Conservation (phyloP, 2,113 vertebrate species). For the Aepyceros melampus region DNA sequence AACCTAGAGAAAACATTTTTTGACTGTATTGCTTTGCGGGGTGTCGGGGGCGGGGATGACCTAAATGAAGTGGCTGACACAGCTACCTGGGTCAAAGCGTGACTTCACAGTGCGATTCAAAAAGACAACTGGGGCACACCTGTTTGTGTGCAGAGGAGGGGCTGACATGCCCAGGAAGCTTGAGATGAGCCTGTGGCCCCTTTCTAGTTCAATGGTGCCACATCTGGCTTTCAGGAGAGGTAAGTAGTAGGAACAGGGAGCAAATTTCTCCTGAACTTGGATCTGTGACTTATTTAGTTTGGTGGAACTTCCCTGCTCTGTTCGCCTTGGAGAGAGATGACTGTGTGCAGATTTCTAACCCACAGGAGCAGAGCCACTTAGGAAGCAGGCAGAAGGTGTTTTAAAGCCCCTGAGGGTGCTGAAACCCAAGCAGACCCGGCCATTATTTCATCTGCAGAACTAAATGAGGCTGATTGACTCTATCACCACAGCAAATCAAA, state of each 20-base stretch:
- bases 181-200: neutral
- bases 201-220: neutral
- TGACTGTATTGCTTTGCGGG: neutral
- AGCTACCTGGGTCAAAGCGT: neutral
- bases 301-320: slow-evolving; percentile 1
- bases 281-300: slow-evolving; percentile 48
- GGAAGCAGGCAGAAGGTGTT: slow-evolving; percentile 25
- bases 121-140: neutral
- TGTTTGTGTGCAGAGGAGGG: neutral
- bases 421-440: slow-evolving; percentile 31
- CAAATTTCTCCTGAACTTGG: neutral
- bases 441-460: slow-evolving; percentile 41
- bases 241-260: neutral
- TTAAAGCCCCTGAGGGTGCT: neutral
- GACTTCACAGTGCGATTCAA: neutral
- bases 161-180: neutral
- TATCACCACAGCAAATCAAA: slow-evolving; percentile 57
- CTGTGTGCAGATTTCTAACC: neutral
- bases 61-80: neutral
- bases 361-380: slow-evolving; percentile 23
- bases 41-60: neutral
- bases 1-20: neutral
- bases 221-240: slow-evolving; percentile 4
- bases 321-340: neutral
- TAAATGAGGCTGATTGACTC: slow-evolving; percentile 66